A percentile compares a stretch with the other conserved stretches of the same genome.
Evolutionary conservation across 2,113 vertebrate species (phyloP).

Genomic region (Nycticryphes semicollaris): DNA sequence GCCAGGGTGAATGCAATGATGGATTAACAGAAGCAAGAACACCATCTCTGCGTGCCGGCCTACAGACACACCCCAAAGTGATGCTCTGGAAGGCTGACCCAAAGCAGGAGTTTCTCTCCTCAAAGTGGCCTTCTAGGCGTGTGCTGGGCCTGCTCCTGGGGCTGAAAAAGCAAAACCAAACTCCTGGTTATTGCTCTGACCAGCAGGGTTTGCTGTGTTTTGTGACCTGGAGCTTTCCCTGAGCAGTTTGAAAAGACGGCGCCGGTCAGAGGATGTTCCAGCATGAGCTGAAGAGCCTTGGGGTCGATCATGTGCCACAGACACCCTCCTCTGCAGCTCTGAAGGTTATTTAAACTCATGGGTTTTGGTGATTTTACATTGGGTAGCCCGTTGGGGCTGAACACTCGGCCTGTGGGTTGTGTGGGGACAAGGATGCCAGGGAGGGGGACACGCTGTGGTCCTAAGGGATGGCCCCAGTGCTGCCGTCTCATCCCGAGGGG

Average conservation of each 20-base stretch:
- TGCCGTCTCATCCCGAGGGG: neutral
- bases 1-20: too few species aligned
- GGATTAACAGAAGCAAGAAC: neutral
- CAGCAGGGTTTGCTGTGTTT: fast-evolving
- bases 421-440: neutral
- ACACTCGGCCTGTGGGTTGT: fast-evolving
- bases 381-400: neutral
- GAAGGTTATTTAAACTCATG: too few species aligned
- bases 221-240: neutral
- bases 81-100: neutral
- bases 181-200: too few species aligned
- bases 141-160: neutral
- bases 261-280: fast-evolving
- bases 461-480: too few species aligned
- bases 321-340: neutral
- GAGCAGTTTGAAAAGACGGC: fast-evolving
- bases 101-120: neutral
- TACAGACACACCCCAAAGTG: fast-evolving
- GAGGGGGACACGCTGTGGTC: neutral
- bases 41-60: too few species aligned
- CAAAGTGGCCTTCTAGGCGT: fast-evolving
- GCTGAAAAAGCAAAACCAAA: neutral
- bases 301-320: fast-evolving
- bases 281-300: neutral
- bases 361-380: too few species aligned